Conservation (phyloP, 2,888 invertebrate species). For the Cosmia trapezina region DNA sequence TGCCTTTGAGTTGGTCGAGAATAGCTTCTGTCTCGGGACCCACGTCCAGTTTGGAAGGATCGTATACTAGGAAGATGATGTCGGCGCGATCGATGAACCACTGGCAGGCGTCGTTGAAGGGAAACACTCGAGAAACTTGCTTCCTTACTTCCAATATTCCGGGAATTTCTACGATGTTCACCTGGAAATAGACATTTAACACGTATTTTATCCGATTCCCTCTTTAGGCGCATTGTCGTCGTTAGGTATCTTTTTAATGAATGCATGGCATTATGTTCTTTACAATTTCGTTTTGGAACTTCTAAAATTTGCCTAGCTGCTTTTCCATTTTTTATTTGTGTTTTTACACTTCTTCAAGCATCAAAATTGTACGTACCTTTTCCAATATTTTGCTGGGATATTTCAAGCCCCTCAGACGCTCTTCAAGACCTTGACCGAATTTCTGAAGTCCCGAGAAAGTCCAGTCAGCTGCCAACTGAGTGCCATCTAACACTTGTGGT, state of each 20-base stretch:
- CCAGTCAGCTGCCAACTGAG: constrained; percentile 98
- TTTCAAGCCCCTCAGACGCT: constrained; percentile 95
- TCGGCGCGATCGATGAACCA: constrained; percentile 99
- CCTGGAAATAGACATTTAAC: constrained; percentile 87
- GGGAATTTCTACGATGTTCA: constrained; percentile 98
- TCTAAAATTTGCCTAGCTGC: not conserved
- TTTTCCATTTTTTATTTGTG: not conserved
- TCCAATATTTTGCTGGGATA: constrained; percentile 96
- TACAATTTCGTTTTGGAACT: not conserved
- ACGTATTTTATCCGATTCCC: not conserved
- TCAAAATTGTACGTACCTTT: constrained; percentile 91
- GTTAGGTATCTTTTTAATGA: not conserved
- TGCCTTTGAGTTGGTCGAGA: constrained; percentile 97
- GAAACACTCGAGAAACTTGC: constrained; percentile 97
- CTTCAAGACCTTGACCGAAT: constrained; percentile 98
- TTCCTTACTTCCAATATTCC: constrained; percentile 98
- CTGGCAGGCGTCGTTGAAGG: constrained; percentile 98
- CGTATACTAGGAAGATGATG: constrained; percentile 98
- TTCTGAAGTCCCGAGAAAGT: constrained; percentile 98
- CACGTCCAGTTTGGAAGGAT: constrained; percentile 98
- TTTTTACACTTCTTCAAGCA: not conserved
- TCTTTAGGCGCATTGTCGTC: not conserved
- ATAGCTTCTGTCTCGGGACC: constrained; percentile 98
- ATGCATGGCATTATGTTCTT: not conserved
- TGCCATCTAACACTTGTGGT: constrained; percentile 96